Evolutionary conservation across 2,797 vertebrate genomes (phyloP), one percentile per base, ranked within the genome.

Genomic region (Tangara arthus): DNA sequence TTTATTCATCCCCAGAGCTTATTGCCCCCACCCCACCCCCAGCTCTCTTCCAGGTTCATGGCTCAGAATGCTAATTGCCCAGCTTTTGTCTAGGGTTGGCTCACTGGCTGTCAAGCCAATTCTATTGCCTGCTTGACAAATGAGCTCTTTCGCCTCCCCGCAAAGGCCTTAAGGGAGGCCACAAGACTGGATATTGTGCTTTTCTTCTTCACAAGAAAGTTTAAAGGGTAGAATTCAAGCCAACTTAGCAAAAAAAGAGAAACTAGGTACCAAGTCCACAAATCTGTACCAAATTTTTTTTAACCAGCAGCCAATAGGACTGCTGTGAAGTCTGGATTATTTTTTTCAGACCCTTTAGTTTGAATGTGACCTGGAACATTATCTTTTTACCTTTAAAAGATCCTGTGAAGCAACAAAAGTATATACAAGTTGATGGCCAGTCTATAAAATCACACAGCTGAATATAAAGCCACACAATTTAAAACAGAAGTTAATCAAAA

Each of bases 41-140:
- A 93, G 69, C 60, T 87, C 89, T 55, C 81, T 82, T 88, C 87
- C 73, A 90, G 66, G 57, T 88, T 90, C 84, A 84, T 83, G 75
- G 82, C 92, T 93, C 91, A 76, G 93, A 94, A 94, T 96, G 94
- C 84, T 96, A 96, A 97, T 95, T 92, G 82, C 92, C 66, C 71
- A 70, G 85, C 41, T 94, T 96, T 91, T 95, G 85, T 96, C 92
- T 56, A 68, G 77, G 66, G 55, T 59, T 91, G 68, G 34, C 70
- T 92, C 84, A 92, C 86, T 86, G 60, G 79, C 88, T 96, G 94
- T 95, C 95, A 95, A 73, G 91, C 66, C 81, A 85, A 91, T 94
- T 96, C 90, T 94, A 93, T 66, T 83, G 80, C 89, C 42, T 61
- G 56, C 59, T 89, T 97, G 94, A 95, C 90, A 91, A 95, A 95